These are phyloP conservation scores for Fragum whitleyi DNA, from an alignment of 2,888 invertebrate genomes.

Conservation along the genomic window DNA sequence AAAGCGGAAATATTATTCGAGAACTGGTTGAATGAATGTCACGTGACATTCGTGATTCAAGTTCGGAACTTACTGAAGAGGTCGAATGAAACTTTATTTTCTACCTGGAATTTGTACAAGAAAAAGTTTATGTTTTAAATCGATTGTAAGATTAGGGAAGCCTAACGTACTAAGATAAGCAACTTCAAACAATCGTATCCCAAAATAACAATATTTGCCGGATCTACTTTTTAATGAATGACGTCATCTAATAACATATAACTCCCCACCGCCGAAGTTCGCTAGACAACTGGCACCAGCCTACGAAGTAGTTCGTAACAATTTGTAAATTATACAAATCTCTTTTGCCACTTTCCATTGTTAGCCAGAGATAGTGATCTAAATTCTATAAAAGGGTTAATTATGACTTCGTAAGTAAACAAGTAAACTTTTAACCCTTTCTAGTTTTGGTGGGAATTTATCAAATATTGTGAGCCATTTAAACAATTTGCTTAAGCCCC, in stretches of 20 bases:
- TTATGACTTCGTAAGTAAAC: conserved; percentile 13
- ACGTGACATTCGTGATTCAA: no score
- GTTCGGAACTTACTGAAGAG: no score
- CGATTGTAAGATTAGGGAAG: no score
- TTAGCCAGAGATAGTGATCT: background rate
- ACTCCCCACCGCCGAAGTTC: background rate
- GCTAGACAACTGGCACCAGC: conserved; percentile 6
- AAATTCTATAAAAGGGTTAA: conserved; percentile 15
- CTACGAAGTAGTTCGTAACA: conserved; percentile 4
- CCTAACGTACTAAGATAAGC: background rate
- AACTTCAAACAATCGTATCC: background rate
- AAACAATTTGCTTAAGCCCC: no score
- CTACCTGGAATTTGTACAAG: no score
- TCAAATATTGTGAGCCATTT: no score
- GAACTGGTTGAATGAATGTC: no score
- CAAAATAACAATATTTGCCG: background rate
- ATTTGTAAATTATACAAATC: background rate
- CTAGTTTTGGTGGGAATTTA: background rate
- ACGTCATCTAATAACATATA: background rate
- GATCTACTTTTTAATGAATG: background rate
- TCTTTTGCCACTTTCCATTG: background rate
- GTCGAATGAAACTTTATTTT: no score
- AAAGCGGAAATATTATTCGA: no score
- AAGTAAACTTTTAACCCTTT: conserved; percentile 15
- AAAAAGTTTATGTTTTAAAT: no score